Base-by-base conservation (phyloP, 2,888 invertebrate species). In the Aphidoletes aphidimyza region DNA sequence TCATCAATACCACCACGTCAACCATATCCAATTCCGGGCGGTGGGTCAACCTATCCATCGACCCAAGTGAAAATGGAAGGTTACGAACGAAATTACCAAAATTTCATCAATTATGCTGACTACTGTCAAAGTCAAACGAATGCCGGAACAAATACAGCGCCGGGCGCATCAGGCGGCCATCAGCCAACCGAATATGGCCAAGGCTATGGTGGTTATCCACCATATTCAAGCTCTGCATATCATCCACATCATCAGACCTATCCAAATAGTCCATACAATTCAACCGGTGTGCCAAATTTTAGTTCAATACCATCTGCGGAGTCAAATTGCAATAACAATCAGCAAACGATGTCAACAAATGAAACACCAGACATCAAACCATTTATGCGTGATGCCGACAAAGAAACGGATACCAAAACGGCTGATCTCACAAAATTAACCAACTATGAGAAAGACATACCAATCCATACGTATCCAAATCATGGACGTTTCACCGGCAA, bases 401-500 rank as follows among this genome's bases (percentile, higher is more conserved):
- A 84, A 39, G 78, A 85, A 81, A 30, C 42, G 39, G 83, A 85
- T 84, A 26, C 39, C 69, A 85, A 45, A 30, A 83, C 69, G 14
- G 3, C 69, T 11, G 83, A 85, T 84, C 30, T 81, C 22, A 83
- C 36, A 8, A 45, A 81, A 37, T 83, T 85, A 85, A 90, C 89
- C 81, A 90, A 90, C 87, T 90, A 90, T 85, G 90, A 90, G 86
- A 90, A 90, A 87, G 90, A 90, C 39, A 90, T 90, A 85, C 90
- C 90, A 84, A 89, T 90, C 5, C 89, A 90, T 86, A 89, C 90
- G 84, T 90, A 90, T 86, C 90, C 90, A 36, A 90, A 89, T 87
- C 90, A 90, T 47, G 89, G 89, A 86, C 88, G 89, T 1, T 54
- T 84, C 47, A 36, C 36, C 17, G 84, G 54, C 36, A 45, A 26